Base-by-base conservation (phyloP, 2,888 invertebrate genomes). In the Nomada fucata region DNA sequence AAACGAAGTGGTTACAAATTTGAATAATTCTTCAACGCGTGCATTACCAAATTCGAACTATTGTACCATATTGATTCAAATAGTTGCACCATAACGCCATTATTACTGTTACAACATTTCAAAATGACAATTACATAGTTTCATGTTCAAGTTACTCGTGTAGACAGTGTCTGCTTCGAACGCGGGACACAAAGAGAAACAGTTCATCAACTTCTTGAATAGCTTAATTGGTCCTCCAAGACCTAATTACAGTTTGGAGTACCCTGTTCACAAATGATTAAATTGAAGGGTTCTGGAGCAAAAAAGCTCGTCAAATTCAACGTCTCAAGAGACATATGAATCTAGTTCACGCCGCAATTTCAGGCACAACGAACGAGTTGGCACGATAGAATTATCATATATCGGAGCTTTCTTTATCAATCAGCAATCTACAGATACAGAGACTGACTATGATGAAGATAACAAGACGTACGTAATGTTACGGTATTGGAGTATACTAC, bases 131-230 rank as follows among this genome's bases (percentile, higher is more conserved):
- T 53, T 15, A 7, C 7, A 36, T 36, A 9, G 36, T 23, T n/a
- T 36, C 36, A 13, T 36, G 20, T 42, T 15, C 2, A n/a, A 36
- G 20, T 36, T 36, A 26, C 2, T 26, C 0, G 2, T 15, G 2
- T 18, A 36, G 20, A 36, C 5, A 20, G 20, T 36, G 13, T 10
- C 15, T 10, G 9, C 10, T 53, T 42, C 36, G 23, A 55, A 59
- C 57, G 18, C 26, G 29, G 15, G 10, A 55, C 42, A 0, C 4
- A 20, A 9, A 5, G 7, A 36, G 60, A 36, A 61, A 71, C 23
- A 71, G 23, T 61, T 42, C 61, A 9, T 71, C 61, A 71, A 61
- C 61, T 42, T 36, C 18, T 23, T 11, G 61, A 61, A 71, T 52
- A 10, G 18, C 18, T 61, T 52, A 52, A 61, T 71, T 71, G 42